phyloP scores from a whole-genome alignment of 2,888 invertebrate species.

The Fragum fragum region DNA sequence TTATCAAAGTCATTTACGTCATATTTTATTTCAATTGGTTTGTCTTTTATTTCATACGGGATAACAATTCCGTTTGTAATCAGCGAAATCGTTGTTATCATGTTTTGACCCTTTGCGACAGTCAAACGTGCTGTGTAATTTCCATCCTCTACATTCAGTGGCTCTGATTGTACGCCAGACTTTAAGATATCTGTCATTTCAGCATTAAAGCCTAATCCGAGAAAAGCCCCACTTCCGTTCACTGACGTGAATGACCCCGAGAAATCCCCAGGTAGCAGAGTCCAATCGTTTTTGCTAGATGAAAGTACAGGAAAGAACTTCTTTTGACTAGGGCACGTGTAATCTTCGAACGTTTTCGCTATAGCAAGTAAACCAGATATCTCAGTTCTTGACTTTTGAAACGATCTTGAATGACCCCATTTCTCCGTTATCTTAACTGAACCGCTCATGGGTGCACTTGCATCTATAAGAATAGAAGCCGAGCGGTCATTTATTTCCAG shows the following conservation, averaged over 20 bases:
- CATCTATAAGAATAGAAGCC: slow-evolving; percentile 60
- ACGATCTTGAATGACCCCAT: slow-evolving; percentile 51
- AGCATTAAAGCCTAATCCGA: slow-evolving; percentile 57
- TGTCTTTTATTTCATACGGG: slow-evolving; percentile 44
- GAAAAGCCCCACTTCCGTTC: slow-evolving; percentile 50
- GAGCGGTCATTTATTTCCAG: slow-evolving; percentile 36
- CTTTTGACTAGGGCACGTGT: slow-evolving; percentile 53
- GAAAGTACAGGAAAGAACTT: slow-evolving; percentile 37
- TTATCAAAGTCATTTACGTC: slow-evolving; percentile 50
- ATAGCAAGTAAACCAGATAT: slow-evolving; percentile 60
- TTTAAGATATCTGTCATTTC: slow-evolving; percentile 44
- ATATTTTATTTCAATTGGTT: slow-evolving; percentile 51
- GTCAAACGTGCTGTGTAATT: slow-evolving; percentile 44
- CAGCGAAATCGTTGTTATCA: slow-evolving; percentile 52
- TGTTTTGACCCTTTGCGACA: slow-evolving; percentile 41
- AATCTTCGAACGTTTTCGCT: slow-evolving; percentile 47
- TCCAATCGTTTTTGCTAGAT: slow-evolving; percentile 3
- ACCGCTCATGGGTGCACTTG: slow-evolving; percentile 59
- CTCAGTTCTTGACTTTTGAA: slow-evolving; percentile 54
- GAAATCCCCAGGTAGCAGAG: slow-evolving; percentile 22
- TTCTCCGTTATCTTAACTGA: slow-evolving; percentile 60
- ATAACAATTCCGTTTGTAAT: slow-evolving; percentile 40
- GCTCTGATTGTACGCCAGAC: slow-evolving; percentile 42
- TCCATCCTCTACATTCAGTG: slow-evolving; percentile 32
- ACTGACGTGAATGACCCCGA: slow-evolving; percentile 38